phyloP scores from a whole-genome alignment of 2,113 vertebrate genomes.

The Fregata magnificens region DNA sequence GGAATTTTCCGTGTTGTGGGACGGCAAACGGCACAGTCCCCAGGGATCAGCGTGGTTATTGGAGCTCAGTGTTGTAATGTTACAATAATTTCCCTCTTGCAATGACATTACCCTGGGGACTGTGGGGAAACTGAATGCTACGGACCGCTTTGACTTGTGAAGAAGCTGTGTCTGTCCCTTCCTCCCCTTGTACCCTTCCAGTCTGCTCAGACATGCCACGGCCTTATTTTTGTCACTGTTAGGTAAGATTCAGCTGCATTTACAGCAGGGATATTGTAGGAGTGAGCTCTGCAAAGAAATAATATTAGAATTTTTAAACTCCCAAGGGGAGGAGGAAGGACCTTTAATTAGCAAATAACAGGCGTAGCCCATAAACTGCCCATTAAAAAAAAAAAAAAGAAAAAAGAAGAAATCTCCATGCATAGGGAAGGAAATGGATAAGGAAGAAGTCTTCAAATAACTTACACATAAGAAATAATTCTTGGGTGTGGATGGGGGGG shows the following conservation, averaged over 20 bases:
- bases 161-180: background rate
- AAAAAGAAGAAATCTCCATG: background rate
- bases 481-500: background rate
- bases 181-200: background rate
- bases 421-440: background rate
- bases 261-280: background rate
- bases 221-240: background rate
- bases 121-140: background rate
- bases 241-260: background rate
- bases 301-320: background rate
- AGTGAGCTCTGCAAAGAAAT: background rate
- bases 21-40: background rate
- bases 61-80: background rate
- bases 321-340: background rate
- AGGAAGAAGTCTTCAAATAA: background rate
- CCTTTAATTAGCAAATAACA: background rate
- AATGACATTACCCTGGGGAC: background rate
- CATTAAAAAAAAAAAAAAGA: background rate
- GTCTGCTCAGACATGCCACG: background rate
- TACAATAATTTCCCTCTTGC: background rate
- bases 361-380: background rate
- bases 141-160: background rate
- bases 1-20: background rate
- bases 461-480: background rate
- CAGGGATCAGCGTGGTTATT: background rate